Evolutionary conservation across 2,888 invertebrate species (phyloP).

Genomic region (Brachyopa scutellaris): DNA sequence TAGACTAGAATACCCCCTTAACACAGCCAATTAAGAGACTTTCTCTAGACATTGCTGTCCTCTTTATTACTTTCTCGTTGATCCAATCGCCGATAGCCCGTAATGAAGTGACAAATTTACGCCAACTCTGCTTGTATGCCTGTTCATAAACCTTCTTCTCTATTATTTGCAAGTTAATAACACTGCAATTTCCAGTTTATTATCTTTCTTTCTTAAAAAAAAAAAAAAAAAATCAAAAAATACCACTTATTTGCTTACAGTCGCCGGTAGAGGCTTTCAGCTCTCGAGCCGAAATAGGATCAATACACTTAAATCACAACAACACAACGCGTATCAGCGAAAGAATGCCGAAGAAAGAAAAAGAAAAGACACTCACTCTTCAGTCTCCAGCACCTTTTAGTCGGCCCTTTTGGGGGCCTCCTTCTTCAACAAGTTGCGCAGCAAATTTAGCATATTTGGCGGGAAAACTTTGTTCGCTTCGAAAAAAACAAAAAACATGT

Average conservation of each 20-base stretch:
- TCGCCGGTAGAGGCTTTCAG: conserved; percentile 3
- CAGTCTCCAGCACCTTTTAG: conserved; percentile 35
- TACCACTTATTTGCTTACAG: conserved; percentile 13
- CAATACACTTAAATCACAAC: conserved; percentile 42
- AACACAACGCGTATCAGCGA: conserved; percentile 14
- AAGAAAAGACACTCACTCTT: conserved; percentile 12
- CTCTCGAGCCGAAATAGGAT: conserved; percentile 40
- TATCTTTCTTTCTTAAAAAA: not conserved
- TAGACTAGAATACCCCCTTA: too few relatives aligned
- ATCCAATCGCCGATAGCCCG: too few relatives aligned
- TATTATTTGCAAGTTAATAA: too few relatives aligned
- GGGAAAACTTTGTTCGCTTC: conserved; percentile 44
- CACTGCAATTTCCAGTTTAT: not conserved
- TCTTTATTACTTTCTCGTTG: too few relatives aligned
- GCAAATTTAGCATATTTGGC: conserved; percentile 62
- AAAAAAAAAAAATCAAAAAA: too few relatives aligned
- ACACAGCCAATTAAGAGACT: too few relatives aligned
- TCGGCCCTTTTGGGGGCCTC: not conserved
- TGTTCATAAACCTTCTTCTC: too few relatives aligned
- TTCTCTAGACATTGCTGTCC: too few relatives aligned
- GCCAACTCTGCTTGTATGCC: too few relatives aligned
- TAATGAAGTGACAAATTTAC: too few relatives aligned
- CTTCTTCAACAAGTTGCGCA: not conserved
- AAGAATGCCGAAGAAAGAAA: conserved; percentile 35
- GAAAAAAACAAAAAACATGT: conserved; percentile 37